These are phyloP conservation scores for Poecilobothrus nobilitatus DNA, from an alignment of 2,888 invertebrate species.

Conservation along the genomic window DNA sequence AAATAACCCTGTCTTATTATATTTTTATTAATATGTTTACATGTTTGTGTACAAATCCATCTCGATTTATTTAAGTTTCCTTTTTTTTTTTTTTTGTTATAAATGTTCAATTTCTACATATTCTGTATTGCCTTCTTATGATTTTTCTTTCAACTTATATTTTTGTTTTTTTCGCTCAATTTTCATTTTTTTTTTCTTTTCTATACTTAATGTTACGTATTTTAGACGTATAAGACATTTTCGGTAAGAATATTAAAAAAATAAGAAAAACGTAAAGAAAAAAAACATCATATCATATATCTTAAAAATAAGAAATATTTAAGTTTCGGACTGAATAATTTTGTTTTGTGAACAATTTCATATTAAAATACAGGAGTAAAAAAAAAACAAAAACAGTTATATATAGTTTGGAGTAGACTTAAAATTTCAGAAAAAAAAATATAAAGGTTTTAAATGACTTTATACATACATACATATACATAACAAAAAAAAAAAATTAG, in stretches of 20 bases:
- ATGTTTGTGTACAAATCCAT: neutral
- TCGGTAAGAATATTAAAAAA: neutral
- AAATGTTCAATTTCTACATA: too few relatives aligned
- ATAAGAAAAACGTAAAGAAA: neutral
- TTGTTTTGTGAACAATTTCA: neutral
- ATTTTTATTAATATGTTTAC: neutral
- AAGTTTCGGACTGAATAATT: conserved; percentile 2
- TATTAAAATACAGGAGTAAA: neutral
- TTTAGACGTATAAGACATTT: neutral
- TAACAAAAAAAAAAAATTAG: too few relatives aligned
- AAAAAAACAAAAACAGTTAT: neutral
- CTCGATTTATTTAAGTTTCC: neutral
- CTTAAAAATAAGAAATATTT: too few relatives aligned
- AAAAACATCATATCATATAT: too few relatives aligned
- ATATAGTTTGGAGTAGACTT: neutral
- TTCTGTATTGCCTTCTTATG: too few relatives aligned
- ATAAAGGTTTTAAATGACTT: neutral
- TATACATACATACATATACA: neutral
- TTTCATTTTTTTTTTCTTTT: neutral
- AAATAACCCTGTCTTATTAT: too few relatives aligned
- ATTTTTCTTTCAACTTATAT: too few relatives aligned
- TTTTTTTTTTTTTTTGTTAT: too few relatives aligned
- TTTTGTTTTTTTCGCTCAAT: neutral
- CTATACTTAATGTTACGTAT: neutral
- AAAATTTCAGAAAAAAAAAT: neutral